Evolutionary conservation across 2,888 invertebrate genomes (phyloP).

Genomic region (Therioaphis trifolii): DNA sequence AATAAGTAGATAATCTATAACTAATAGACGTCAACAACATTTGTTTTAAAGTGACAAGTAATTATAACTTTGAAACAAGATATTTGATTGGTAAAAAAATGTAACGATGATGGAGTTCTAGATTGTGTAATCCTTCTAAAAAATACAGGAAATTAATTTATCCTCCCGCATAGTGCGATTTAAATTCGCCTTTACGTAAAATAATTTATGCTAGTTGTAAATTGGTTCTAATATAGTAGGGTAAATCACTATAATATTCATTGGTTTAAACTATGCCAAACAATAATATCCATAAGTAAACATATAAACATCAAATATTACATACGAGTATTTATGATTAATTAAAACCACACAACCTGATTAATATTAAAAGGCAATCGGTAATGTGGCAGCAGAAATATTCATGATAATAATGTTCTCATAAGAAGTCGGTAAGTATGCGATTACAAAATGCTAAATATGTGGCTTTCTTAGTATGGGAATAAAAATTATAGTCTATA

Average conservation of each 20-base stretch:
- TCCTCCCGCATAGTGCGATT: constrained; percentile 10
- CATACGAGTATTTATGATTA: background rate
- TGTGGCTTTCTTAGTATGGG: constrained; percentile 27
- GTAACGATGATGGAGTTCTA: background rate
- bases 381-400: background rate
- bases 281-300: too few species aligned
- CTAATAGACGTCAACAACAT: background rate
- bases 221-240: constrained; percentile 19
- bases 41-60: background rate
- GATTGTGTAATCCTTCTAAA: background rate
- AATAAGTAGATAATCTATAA: too few species aligned
- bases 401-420: too few species aligned
- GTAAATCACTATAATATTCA: background rate
- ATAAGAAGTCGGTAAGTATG: too few species aligned
- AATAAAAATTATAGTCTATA: constrained; percentile 26
- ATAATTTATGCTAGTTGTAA: constrained; percentile 7
- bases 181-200: background rate
- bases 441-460: constrained; percentile 32
- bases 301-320: too few species aligned
- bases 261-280: too few species aligned
- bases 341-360: background rate
- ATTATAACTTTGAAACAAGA: background rate
- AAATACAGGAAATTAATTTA: constrained; percentile 1
- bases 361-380: background rate
- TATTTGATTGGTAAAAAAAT: background rate